Evolutionary conservation across 37 sponge, comb jelly and placozoan species (phyloP).

Genomic region (Cliona cf. orientalis): DNA sequence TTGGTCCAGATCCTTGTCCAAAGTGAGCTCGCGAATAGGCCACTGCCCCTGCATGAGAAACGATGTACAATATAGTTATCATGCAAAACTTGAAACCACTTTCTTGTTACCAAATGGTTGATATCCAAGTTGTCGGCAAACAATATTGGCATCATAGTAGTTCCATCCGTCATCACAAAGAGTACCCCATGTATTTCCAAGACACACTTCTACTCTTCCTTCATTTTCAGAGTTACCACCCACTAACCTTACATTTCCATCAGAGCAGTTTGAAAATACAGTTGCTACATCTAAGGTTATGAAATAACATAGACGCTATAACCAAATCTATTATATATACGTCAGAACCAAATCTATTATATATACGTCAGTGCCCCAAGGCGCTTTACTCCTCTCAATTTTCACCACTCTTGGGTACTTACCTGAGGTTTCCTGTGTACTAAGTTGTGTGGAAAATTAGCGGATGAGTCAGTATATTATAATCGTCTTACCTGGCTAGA

Average conservation of each 20-base stretch:
- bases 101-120: not conserved
- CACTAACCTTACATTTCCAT: not conserved
- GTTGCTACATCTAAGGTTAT: too few relatives aligned
- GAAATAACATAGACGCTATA: not conserved
- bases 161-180: constrained; percentile 11
- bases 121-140: constrained; percentile 25
- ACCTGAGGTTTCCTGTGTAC: too few relatives aligned
- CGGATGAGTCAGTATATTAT: too few relatives aligned
- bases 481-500: too few relatives aligned
- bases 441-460: too few relatives aligned
- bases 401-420: too few relatives aligned
- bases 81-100: not conserved
- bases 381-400: not conserved
- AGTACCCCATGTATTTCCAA: not conserved
- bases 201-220: constrained; percentile 23
- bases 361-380: not conserved
- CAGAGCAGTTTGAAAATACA: constrained; percentile 19
- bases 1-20: not conserved
- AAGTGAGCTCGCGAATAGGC: not conserved
- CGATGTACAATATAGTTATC: not conserved
- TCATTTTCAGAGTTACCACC: not conserved
- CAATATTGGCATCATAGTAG: constrained; percentile 2
- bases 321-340: not conserved
- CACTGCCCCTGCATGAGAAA: not conserved
- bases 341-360: not conserved